phyloP scores from a whole-genome alignment of 2,888 invertebrate genomes.

The Cyclophora albipunctata region DNA sequence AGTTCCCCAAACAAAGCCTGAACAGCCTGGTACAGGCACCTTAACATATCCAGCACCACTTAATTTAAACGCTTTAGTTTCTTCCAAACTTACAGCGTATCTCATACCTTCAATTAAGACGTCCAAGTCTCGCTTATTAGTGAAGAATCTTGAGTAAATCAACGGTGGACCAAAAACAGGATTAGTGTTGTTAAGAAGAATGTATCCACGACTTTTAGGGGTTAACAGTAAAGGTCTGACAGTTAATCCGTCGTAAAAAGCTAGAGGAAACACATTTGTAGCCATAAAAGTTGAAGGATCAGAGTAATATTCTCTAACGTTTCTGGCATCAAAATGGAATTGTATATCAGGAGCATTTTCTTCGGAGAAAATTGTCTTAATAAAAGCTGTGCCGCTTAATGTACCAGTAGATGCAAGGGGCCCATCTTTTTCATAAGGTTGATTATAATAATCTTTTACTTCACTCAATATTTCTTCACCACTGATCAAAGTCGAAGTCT shows the following conservation, averaged over 20 bases:
- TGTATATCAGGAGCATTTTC: constrained; percentile 79
- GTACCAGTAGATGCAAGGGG: constrained; percentile 73
- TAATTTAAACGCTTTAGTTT: constrained; percentile 74
- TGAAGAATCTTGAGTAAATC: constrained; percentile 82
- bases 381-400: constrained; percentile 75
- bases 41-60: constrained; percentile 74
- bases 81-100: constrained; percentile 74
- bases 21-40: constrained; percentile 76
- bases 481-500: constrained; percentile 64
- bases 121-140: constrained; percentile 77
- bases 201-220: constrained; percentile 78
- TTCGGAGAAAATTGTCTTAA: constrained; percentile 68
- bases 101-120: constrained; percentile 77
- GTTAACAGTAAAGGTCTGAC: constrained; percentile 77
- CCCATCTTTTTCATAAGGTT: constrained; percentile 54
- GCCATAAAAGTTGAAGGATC: constrained; percentile 72
- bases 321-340: constrained; percentile 77
- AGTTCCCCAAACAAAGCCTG: constrained; percentile 71
- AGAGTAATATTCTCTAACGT: constrained; percentile 71
- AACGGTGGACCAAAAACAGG: constrained; percentile 82
- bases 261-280: constrained; percentile 68
- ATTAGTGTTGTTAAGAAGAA: constrained; percentile 79
- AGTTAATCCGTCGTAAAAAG: constrained; percentile 78
- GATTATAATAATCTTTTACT: constrained; percentile 54
- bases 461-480: constrained; percentile 54